Conservation (phyloP, 2,113 vertebrate genomes). For the Percopsis transmontana region DNA sequence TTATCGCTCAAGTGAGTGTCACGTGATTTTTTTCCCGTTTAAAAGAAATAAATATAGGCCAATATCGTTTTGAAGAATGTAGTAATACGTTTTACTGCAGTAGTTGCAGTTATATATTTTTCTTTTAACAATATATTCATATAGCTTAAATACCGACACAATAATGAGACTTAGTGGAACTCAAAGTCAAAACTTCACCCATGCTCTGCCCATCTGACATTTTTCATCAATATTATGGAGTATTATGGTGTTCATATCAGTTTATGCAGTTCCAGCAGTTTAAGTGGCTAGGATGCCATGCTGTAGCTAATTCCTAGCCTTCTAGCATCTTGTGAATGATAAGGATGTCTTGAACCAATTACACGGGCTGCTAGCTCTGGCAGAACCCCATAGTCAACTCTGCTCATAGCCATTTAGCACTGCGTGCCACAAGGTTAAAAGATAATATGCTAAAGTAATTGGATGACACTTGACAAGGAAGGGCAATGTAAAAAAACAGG, state of each 20-base stretch:
- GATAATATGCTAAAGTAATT: conserved; percentile 30
- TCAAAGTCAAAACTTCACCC: background rate
- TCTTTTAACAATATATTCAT: too few relatives aligned
- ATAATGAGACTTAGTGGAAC: background rate
- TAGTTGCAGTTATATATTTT: too few relatives aligned
- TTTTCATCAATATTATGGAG: conserved; percentile 2
- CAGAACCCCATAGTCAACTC: conserved; percentile 47
- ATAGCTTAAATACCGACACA: background rate
- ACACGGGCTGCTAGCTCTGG: conserved; percentile 61
- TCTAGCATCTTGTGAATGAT: conserved; percentile 49
- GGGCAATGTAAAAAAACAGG: conserved; percentile 7
- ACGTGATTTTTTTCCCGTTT: background rate
- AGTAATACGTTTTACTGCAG: too few relatives aligned
- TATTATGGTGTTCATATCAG: background rate
- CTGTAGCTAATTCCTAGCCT: conserved; percentile 10
- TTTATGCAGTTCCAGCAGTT: conserved; percentile 16
- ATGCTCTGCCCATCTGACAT: background rate
- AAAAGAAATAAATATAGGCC: too few relatives aligned
- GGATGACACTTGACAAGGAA: conserved; percentile 22
- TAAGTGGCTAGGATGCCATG: conserved; percentile 10
- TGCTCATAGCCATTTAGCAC: conserved; percentile 34
- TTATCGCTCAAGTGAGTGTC: conserved; percentile 11
- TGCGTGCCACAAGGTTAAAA: conserved; percentile 31
- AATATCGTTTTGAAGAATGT: too few relatives aligned
- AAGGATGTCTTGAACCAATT: conserved; percentile 68